Base-by-base conservation (phyloP, 2,113 vertebrate genomes). In the Notarius lentiginosus region DNA sequence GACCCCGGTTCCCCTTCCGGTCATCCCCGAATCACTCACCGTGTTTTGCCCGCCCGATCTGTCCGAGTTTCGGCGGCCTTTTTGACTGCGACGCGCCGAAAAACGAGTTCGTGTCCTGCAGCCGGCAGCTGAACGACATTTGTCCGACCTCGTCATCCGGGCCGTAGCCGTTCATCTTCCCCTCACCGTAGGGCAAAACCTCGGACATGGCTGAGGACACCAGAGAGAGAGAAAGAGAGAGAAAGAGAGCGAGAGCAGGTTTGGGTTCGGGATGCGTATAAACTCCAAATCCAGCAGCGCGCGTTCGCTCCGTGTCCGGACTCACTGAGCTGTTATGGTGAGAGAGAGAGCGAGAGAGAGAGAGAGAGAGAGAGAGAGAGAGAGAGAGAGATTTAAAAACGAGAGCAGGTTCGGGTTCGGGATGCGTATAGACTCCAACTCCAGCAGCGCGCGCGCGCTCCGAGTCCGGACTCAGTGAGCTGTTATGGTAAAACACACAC, bases 61-160 rank as follows among this genome's bases (percentile, higher is more conserved):
- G 98, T 89, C 97, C 98, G 83, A 98, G 96, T 94, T 99, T 99
- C 61, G 98, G 98, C 93, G 98, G 97, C 95, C 98, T 95, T 92
- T 99, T 99, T 91, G 95, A 96, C 94, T 99, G 97, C 92, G 97
- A 97, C 90, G 96, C 94, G 90, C 96, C 95, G 92, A 97, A 98
- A 94, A 98, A 99, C 91, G 97, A 96, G 96, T 95, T 98, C 90
- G 97, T 97, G 94, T 99, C 98, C 95, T 99, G 98, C 90, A 99
- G 97, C 92, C 98, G 97, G 94, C 97, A 99, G 95, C 97, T 98
- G 95, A 98, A 99, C 92, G 98, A 97, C 93, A 99, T 96, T 91
- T 99, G 97, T 83, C 95, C 95, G 92, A 97, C 97, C 92, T 99
- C 97, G 88, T 96, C 95, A 92, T 98, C 97, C 89, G 97, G 94